Evolutionary conservation across 1,140 invertebrate genomes (phyloP), one percentile per base, ranked within the genome.

Genomic region (Lordiphosa mommai): DNA sequence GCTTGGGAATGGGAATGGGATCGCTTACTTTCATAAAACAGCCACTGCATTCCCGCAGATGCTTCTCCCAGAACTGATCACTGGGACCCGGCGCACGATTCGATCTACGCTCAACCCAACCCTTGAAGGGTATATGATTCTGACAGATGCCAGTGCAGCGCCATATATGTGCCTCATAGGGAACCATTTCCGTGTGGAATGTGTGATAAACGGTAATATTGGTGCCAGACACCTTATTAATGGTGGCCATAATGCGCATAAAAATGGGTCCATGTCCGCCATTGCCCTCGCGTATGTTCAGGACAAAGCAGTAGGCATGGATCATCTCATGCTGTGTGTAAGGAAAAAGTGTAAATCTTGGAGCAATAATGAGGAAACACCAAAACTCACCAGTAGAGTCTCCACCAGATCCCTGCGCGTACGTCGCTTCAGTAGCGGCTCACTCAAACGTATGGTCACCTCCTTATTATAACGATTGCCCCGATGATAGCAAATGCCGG

Each of bases 281-380:
- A 84, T 96, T 92, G 72, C 98, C 96, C 73, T 92, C 91, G 73
- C 94, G 93, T 60, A 94, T 93, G 51, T 93, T 90, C 3, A 95
- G 95, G 0, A 99, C 91, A 91, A 99, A 99, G 41, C 99, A 91
- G 88, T 94, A 99, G 0, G 97, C 98, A 90, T 99, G 98, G 58
- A 99, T 99, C 98, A 99, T 99, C 90, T 99, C 98, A 90, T 99
- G 98, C 90, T 80, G 33, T n/a, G n/a, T n/a, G 4, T 40, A 9
- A 7, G 4, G 2, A 10, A 94, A n/a, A n/a, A n/a, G n/a, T n/a
- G n/a, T n/a, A n/a, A n/a, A n/a, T n/a, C n/a, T n/a, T n/a, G n/a
- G n/a, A n/a, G n/a, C n/a, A n/a, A n/a, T n/a, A n/a, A n/a, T n/a
- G n/a, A n/a, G n/a, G n/a, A n/a, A n/a, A n/a, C n/a, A n/a, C n/a